These are phyloP conservation scores for Drosophila mimica DNA, from an alignment of 2,888 invertebrate genomes.

Conservation along the genomic window DNA sequence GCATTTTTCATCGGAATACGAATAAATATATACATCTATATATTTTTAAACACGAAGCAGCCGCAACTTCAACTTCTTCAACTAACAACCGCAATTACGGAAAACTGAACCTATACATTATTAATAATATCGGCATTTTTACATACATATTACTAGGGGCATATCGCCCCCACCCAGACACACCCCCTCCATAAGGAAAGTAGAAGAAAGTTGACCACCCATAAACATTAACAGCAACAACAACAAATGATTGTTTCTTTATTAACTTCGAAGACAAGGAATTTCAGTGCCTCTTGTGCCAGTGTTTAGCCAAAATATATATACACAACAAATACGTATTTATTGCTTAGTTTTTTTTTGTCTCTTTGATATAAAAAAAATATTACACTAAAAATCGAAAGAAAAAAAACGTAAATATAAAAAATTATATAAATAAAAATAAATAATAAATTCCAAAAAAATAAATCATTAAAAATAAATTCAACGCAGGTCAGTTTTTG, in stretches of 20 bases:
- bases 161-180: constrained; percentile 16
- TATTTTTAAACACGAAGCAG: constrained; percentile 50
- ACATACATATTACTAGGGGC: constrained; percentile 55
- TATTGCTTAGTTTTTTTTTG: constrained; percentile 78
- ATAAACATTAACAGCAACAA: constrained; percentile 21
- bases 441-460: constrained; percentile 20
- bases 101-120: constrained; percentile 59
- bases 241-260: constrained; percentile 62
- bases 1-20: constrained; percentile 73
- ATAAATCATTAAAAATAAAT: constrained; percentile 8
- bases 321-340: constrained; percentile 80
- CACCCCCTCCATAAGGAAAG: constrained; percentile 7
- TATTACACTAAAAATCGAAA: constrained; percentile 56
- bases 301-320: constrained; percentile 82
- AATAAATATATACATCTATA: constrained; percentile 36
- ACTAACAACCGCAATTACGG: constrained; percentile 42
- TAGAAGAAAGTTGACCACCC: constrained; percentile 44
- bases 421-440: constrained; percentile 24
- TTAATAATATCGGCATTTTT: constrained; percentile 73
- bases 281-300: constrained; percentile 82
- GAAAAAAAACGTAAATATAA: constrained; percentile 16
- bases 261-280: constrained; percentile 81
- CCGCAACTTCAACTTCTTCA: constrained; percentile 43
- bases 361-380: constrained; percentile 73
- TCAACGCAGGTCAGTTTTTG: constrained; percentile 46